These are phyloP conservation scores for Muscicapa striata DNA, from an alignment of 2,797 vertebrate genomes.

Conservation along the genomic window DNA sequence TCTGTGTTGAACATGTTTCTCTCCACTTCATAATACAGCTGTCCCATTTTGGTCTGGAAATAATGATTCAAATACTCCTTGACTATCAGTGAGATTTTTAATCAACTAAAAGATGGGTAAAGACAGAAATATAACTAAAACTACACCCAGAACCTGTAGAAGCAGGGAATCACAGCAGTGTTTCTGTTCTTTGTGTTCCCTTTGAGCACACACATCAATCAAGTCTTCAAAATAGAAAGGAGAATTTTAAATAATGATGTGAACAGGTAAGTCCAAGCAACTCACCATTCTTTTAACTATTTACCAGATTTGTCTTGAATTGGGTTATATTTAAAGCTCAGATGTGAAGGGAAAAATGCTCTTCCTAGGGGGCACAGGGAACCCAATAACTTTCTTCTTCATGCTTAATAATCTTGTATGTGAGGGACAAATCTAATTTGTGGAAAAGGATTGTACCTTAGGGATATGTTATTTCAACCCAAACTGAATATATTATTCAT, in stretches of 20 bases:
- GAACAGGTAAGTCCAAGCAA: neutral
- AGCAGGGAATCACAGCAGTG: neutral
- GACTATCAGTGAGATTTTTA: neutral
- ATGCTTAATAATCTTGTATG: constrained; percentile 76
- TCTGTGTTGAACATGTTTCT: neutral
- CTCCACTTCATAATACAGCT: neutral
- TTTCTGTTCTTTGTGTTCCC: neutral
- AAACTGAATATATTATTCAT: constrained; percentile 76
- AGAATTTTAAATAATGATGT: neutral
- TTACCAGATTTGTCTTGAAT: constrained; percentile 2
- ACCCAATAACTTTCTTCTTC: constrained; percentile 72
- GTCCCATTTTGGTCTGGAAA: constrained; percentile 7
- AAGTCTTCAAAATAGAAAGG: neutral
- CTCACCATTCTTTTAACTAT: neutral
- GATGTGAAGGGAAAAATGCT: neutral
- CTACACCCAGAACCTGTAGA: neutral
- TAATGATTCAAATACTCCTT: neutral
- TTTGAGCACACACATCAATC: neutral
- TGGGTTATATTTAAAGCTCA: constrained; percentile 32
- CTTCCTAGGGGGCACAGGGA: constrained; percentile 57
- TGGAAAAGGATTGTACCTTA: constrained; percentile 73
- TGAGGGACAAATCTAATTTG: constrained; percentile 77
- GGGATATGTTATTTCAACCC: constrained; percentile 75
- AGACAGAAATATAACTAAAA: neutral
- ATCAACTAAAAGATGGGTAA: neutral